phyloP scores from a whole-genome alignment of 2,888 invertebrate genomes.

The Vesta saturnalis region DNA sequence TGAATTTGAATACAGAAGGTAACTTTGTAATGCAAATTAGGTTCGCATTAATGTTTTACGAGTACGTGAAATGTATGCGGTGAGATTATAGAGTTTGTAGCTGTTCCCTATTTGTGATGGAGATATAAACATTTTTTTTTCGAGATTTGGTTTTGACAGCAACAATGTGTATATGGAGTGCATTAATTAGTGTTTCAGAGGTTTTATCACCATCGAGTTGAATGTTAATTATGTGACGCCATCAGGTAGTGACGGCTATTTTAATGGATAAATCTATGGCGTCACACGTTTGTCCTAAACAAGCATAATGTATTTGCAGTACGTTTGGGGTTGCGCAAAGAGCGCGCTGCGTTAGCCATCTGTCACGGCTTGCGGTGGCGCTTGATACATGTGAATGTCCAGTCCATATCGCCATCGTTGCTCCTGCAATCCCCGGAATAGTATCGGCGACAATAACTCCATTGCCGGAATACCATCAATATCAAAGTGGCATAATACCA shows the following conservation, averaged over 20 bases:
- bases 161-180: conserved; percentile 21
- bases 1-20: too few relatives aligned
- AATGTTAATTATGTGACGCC: conserved; percentile 54
- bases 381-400: conserved; percentile 56
- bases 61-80: too few relatives aligned
- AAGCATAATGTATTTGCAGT: conserved; percentile 32
- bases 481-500: conserved; percentile 40
- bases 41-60: too few relatives aligned
- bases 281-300: conserved; percentile 30
- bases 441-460: conserved; percentile 37
- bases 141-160: conserved; percentile 11
- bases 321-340: conserved; percentile 49
- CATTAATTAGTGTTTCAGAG: conserved; percentile 44
- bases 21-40: too few relatives aligned
- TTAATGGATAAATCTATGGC: conserved; percentile 48
- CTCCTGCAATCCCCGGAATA: conserved; percentile 35
- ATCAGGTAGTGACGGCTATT: conserved; percentile 56
- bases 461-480: conserved; percentile 46
- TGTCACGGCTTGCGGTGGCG: conserved; percentile 53
- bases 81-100: too few relatives aligned
- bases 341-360: conserved; percentile 52
- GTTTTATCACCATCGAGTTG: conserved; percentile 44
- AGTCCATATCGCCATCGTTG: conserved; percentile 39
- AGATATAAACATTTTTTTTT: too few relatives aligned
- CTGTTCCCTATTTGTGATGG: too few relatives aligned